Conservation (phyloP, 2,113 vertebrate genomes). For the Melospiza melodia region DNA sequence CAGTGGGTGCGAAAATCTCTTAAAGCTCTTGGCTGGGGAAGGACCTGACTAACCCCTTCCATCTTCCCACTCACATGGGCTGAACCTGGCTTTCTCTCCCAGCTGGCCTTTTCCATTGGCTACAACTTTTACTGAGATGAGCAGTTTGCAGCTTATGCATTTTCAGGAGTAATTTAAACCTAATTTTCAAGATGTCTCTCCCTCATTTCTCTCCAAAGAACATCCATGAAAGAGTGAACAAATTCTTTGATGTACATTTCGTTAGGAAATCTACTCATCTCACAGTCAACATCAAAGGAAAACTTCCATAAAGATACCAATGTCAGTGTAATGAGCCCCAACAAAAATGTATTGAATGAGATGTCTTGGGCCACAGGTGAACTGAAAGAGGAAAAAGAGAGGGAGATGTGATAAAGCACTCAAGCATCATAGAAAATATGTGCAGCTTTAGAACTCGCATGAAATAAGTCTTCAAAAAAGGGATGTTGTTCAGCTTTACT, state of each 20-base stretch:
- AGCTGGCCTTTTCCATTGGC: conserved; percentile 14
- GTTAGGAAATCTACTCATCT: conserved; percentile 2
- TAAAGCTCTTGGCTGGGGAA: conserved; percentile 23
- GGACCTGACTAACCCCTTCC: conserved; percentile 45
- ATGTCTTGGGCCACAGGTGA: not conserved
- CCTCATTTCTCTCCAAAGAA: not conserved
- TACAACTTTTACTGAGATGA: not conserved
- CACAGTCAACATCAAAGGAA: conserved; percentile 27
- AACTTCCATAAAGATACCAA: conserved; percentile 5
- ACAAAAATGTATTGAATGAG: not conserved
- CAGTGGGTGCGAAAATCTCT: not conserved
- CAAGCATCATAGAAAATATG: not conserved
- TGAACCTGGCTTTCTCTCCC: not conserved
- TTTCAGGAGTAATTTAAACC: conserved; percentile 23
- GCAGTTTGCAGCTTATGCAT: not conserved
- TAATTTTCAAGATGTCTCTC: not conserved
- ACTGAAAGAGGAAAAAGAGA: not conserved
- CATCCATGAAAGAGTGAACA: not conserved
- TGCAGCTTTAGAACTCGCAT: not conserved
- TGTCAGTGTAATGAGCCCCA: not conserved
- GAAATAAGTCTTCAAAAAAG: not conserved
- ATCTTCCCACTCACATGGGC: not conserved
- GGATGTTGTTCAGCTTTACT: not conserved
- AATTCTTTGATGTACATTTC: conserved; percentile 28
- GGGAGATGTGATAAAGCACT: not conserved